Evolutionary conservation across 2,113 vertebrate species (phyloP), one percentile per base, ranked within the genome.

Genomic region (Muscicapa adusta): DNA sequence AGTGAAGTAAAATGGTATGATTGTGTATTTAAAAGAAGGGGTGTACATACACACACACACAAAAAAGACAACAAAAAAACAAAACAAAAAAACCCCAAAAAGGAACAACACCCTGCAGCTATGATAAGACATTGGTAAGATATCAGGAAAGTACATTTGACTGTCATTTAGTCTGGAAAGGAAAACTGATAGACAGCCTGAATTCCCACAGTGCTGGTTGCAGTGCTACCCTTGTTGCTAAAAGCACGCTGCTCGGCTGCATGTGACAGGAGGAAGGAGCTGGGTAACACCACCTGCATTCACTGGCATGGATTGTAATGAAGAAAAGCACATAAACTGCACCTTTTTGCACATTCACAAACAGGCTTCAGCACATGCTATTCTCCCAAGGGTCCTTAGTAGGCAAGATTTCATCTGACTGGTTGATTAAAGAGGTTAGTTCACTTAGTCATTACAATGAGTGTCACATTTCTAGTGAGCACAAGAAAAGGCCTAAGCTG

Each of bases 381-480:
- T 66, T 61, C 70, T 94, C 81, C 45, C 48, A 68, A 57, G 78
- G 57, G 81, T 61, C 89, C 53, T 68, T 68, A 87, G 61, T 6
- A 82, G 84, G 78, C 73, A 96, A 84, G 77, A 91, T 91, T 92
- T 94, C 70, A 91, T 68, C 84, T 6, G 6, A 78, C 42, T 65
- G 62, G 80, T 50, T 88, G 83, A 93, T 91, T 84, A 86, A 88
- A 93, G 89, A 95, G 88, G 90, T 93, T 60, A 91, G 62, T 79
- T 92, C 65, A 48, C 84, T 92, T 77, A 91, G 91, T 70, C 83
- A 93, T 75, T 81, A 89, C 83, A 95, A 60, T 26, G 86, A 94
- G 84, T 62, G 87, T 76, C 89, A 88, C 70, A 92, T 94, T 93
- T 94, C 91, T 34, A 87, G 80, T 1, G 0, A 95, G 74, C 58